Evolutionary conservation across 2,888 invertebrate genomes (phyloP), one percentile per base, ranked within the genome.

Genomic region (Xylota segnis): DNA sequence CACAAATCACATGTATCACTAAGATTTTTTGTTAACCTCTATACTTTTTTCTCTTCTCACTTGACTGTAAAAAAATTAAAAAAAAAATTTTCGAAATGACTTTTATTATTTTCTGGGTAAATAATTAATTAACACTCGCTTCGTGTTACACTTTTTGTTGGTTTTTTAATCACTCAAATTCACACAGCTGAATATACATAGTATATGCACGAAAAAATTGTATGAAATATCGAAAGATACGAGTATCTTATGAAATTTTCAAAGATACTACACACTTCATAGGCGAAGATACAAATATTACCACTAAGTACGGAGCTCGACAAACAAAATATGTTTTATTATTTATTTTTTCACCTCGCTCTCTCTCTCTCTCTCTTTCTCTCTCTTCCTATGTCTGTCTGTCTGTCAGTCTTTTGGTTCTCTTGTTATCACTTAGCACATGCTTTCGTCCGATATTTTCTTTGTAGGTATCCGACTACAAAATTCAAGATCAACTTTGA

Each of bases 111-210:
- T 54, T 34, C 14, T 78, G 68, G 61, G 47, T 81, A 79, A 65
- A 79, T 75, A 84, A 71, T 84, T 86, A 81, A 76, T 86, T 81
- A 76, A n/a, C 71, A 84, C 40, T 65, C 65, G 29, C 54, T 71
- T 79, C 58, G 56, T 81, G 71, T 56, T 86, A 86, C 81, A 81
- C 71, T 81, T 86, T 76, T 50, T 66, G 84, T 76, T 76, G 79
- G 45, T 47, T 75, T 47, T 75, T 70, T 56, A 47, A 70, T 70
- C 45, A 52, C 43, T 40, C 58, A 5, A 40, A 40, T 71, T 65
- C 43, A 70, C 29, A 63, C 58, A 66, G 16, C 58, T 66, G 71
- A 71, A 71, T 52, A 23, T 45, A 40, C 6, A 29, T n/a, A n/a
- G n/a, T n/a, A n/a, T n/a, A n/a, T 23, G 23, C 1, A 23, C 1